Conservation (phyloP, 2,888 invertebrate genomes). For the Platycnemis pennipes region DNA sequence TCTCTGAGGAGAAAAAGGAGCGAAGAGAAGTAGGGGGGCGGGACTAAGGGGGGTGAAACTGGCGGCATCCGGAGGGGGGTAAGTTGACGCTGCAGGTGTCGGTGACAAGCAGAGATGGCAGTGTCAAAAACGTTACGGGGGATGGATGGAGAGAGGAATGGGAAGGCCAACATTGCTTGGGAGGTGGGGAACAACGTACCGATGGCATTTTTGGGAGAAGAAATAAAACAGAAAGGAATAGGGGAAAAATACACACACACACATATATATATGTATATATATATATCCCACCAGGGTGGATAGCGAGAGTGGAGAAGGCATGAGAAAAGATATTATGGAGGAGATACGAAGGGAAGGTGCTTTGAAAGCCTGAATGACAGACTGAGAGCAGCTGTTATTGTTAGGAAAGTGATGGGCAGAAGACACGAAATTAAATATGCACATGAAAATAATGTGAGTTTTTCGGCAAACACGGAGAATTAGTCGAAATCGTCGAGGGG, state of each 20-base stretch:
- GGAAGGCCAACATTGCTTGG: background rate
- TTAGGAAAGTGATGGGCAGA: background rate
- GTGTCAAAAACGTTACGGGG: background rate
- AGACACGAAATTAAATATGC: background rate
- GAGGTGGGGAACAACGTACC: background rate
- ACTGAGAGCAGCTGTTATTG: background rate
- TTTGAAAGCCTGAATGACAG: background rate
- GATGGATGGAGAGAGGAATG: background rate
- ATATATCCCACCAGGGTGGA: background rate
- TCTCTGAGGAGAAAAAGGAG: background rate
- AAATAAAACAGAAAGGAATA: background rate
- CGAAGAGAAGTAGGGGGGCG: no score
- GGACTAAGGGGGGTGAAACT: background rate
- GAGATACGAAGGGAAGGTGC: background rate
- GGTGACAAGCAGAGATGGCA: slow-evolving; percentile 47
- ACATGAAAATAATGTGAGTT: background rate
- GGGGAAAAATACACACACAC: background rate
- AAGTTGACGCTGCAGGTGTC: slow-evolving; percentile 29
- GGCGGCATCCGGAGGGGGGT: background rate
- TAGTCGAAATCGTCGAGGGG: background rate
- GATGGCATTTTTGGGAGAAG: background rate
- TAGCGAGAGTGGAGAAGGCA: slow-evolving; percentile 23
- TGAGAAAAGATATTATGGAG: background rate
- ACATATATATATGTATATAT: no score
- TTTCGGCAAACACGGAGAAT: background rate